Conservation (phyloP, 2,113 vertebrate species). For the Prinia subflava region DNA sequence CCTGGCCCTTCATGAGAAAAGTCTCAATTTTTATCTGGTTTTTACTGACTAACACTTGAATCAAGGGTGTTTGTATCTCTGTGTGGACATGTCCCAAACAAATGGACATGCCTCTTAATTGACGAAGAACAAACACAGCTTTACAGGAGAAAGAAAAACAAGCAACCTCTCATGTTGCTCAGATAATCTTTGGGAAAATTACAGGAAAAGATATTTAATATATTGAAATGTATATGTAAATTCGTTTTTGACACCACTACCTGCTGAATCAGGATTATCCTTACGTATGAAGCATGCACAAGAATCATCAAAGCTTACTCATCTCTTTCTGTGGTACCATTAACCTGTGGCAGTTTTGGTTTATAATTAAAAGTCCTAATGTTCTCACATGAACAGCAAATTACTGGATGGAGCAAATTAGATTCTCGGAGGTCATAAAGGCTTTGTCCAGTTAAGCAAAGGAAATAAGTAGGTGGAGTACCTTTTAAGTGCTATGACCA, state of each 20-base stretch:
- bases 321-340: not conserved
- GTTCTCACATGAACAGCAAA: not conserved
- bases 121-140: not conserved
- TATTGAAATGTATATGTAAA: not conserved
- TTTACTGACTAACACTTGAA: not conserved
- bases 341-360: not conserved
- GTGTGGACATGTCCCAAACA: not conserved
- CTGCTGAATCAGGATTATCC: constrained; percentile 20
- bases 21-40: not conserved
- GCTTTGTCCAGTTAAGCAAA: not conserved
- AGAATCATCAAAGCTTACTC: constrained; percentile 12
- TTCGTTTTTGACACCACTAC: not conserved
- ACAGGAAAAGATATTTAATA: not conserved
- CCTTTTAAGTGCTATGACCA: not conserved
- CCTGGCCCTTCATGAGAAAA: not conserved
- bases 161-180: not conserved
- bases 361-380: constrained; percentile 18
- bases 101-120: not conserved
- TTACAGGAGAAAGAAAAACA: not conserved
- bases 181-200: not conserved
- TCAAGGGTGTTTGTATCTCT: not conserved
- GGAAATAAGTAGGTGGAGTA: not conserved
- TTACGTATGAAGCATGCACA: not conserved
- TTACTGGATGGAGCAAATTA: not conserved
- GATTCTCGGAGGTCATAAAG: not conserved